Evolutionary conservation across 1,140 invertebrate species (phyloP), one percentile per base, ranked within the genome.

Genomic region (Philopotamus ludificatus): DNA sequence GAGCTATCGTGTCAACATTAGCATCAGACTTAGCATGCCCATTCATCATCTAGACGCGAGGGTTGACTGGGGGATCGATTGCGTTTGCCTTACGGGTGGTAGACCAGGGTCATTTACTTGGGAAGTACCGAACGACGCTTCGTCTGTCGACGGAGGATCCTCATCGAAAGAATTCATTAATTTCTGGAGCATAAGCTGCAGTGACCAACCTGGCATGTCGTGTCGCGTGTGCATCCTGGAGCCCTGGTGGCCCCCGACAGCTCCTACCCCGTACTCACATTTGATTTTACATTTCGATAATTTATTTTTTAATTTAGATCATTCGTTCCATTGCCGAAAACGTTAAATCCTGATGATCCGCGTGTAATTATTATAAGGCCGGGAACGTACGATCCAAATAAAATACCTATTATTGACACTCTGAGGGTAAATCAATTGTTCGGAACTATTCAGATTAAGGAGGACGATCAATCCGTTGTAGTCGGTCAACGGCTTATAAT

Each of bases 361-460:
- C 74, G 79, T 15, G 76, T 82, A n/a, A 75, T 82, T 68, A 73
- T 84, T 10, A 71, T 81, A 2, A 74, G 80, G 47, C 76, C 76
- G 47, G 80, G 75, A 1, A 66, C 70, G 21, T 77, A 75, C 60
- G 77, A 82, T 72, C 75, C 78, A 1, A 74, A 71, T 23, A 79
- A 81, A 39, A 26, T 65, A 21, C 62, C 68, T 12, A 65, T 77
- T 1, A 22, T 70, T 22, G 76, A 80, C 44, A 72, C 79, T 0
- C 70, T 81, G 18, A 73, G 74, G 58, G 73, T 80, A 0, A 74
- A 73, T 66, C 10, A 61, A 15, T 58, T 70, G 51, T 44, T 26
- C n/a, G 4, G 1, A 26, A 18, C 7, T 12, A 63, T 71, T 25
- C 34, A 54, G 42, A 20, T 71, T 0, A 55, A 65, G 8, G 66